These are phyloP conservation scores for Myiotriccus ornatus DNA, from an alignment of 2,797 vertebrate species.

Conservation along the genomic window DNA sequence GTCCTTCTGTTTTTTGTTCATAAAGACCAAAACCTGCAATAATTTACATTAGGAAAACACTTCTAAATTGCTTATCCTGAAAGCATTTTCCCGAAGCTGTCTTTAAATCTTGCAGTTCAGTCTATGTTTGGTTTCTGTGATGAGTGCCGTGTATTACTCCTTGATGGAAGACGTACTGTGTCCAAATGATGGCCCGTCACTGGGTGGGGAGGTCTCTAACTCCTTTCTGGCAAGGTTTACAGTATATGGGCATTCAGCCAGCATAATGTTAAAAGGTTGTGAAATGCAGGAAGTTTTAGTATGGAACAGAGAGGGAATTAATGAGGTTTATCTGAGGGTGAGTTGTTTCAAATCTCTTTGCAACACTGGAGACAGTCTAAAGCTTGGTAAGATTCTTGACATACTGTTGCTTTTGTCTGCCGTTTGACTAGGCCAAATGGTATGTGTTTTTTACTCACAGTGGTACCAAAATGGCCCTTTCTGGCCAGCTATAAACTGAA, in stretches of 20 bases:
- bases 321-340: not conserved
- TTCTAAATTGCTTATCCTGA: not conserved
- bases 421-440: not conserved
- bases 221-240: not conserved
- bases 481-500: not conserved
- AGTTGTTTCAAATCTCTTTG: not conserved
- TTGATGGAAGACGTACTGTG: not conserved
- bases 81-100: not conserved
- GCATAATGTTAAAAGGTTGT: not conserved
- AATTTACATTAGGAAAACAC: not conserved
- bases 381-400: not conserved
- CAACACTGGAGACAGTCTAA: not conserved
- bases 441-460: not conserved
- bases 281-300: not conserved
- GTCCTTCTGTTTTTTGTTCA: not conserved
- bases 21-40: not conserved
- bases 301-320: not conserved
- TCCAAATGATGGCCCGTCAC: not conserved
- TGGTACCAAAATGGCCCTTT: not conserved
- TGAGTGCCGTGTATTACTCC: not conserved
- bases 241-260: not conserved
- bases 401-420: not conserved
- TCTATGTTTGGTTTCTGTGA: not conserved
- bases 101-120: not conserved
- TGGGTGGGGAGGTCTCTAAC: not conserved